A percentile compares a stretch with the other conserved stretches of the same genome.
Conservation (phyloP, 2,797 vertebrate species). For the Helicolenus hilgendorfi region DNA sequence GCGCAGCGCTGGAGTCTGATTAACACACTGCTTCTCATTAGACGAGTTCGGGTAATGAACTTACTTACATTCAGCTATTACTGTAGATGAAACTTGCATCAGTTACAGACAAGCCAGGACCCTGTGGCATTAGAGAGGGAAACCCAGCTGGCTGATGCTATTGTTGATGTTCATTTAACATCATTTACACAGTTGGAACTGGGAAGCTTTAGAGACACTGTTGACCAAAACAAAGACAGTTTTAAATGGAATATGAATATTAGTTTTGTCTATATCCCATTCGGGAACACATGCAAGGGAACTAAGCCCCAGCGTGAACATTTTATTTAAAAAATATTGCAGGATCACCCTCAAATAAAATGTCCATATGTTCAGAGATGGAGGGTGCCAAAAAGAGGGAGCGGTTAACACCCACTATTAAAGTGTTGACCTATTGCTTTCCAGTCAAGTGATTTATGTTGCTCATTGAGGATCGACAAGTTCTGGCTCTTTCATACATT, state of each 20-base stretch:
- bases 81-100: slow-evolving; percentile 63
- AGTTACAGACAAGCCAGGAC: slow-evolving; percentile 46
- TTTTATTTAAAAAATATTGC: slow-evolving; percentile 17
- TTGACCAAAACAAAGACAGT: neutral
- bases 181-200: slow-evolving; percentile 7
- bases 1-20: slow-evolving; percentile 73
- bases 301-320: neutral
- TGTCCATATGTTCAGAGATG: slow-evolving; percentile 38
- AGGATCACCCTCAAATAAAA: slow-evolving; percentile 39
- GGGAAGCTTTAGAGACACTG: slow-evolving; percentile 4
- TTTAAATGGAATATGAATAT: neutral
- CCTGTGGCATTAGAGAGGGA: slow-evolving; percentile 21
- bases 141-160: slow-evolving; percentile 29
- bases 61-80: slow-evolving; percentile 67
- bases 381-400: slow-evolving; percentile 23
- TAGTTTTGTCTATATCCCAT: neutral
- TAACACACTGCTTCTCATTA: slow-evolving; percentile 79
- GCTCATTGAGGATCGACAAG: slow-evolving; percentile 35
- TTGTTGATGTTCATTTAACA: slow-evolving; percentile 28
- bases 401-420: slow-evolving; percentile 42
- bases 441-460: slow-evolving; percentile 39
- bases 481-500: slow-evolving; percentile 60
- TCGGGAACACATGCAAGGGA: slow-evolving; percentile 1
- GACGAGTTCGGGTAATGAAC: slow-evolving; percentile 77
- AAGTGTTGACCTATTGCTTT: slow-evolving; percentile 46